phyloP scores from a whole-genome alignment of 2,888 invertebrate genomes.

The Tenthredo mesomela region DNA sequence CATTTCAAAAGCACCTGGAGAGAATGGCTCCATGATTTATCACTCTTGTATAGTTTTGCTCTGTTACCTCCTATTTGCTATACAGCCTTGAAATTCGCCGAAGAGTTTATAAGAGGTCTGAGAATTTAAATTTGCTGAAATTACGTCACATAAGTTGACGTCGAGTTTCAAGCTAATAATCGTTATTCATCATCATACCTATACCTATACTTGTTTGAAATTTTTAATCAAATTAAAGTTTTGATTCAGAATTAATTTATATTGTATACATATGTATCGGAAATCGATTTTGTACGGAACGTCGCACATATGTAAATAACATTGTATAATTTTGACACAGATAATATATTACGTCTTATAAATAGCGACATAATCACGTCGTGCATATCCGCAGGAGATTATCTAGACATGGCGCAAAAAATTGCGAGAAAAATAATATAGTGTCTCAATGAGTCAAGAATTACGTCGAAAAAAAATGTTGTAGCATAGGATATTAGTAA shows the following conservation, averaged over 20 bases:
- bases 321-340: background rate
- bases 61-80: background rate
- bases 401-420: too few relatives aligned
- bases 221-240: background rate
- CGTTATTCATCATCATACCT: slow-evolving; percentile 5
- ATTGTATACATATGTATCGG: background rate
- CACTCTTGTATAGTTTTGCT: slow-evolving; percentile 9
- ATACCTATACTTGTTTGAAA: background rate
- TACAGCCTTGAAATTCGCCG: slow-evolving; percentile 37
- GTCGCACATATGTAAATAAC: background rate
- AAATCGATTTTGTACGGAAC: background rate
- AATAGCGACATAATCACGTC: too few relatives aligned
- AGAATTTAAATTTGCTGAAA: slow-evolving; percentile 16
- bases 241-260: background rate
- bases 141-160: slow-evolving; percentile 23
- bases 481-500: slow-evolving; percentile 5
- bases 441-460: slow-evolving; percentile 8
- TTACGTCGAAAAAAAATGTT: background rate
- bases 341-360: too few relatives aligned
- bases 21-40: slow-evolving; percentile 23
- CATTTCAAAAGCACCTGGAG: background rate
- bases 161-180: background rate
- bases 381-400: slow-evolving; percentile 7
- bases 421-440: background rate
- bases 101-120: slow-evolving; percentile 20